These are phyloP conservation scores for Hydrotaea diabolus DNA, from an alignment of 2,888 invertebrate genomes.

Conservation along the genomic window DNA sequence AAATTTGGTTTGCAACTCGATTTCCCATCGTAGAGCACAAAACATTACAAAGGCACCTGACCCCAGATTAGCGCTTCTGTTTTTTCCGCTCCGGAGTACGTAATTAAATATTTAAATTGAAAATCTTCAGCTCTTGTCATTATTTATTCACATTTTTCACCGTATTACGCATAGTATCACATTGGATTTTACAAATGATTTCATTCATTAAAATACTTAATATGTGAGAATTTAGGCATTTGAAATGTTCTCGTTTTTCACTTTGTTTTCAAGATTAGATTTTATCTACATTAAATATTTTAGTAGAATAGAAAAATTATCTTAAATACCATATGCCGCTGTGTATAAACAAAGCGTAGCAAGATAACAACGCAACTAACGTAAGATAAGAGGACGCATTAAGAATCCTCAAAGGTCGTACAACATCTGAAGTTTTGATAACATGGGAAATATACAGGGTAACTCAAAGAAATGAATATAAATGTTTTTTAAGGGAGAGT, in stretches of 20 bases:
- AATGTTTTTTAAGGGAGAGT: too few species aligned
- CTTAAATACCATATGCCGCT: constrained; percentile 45
- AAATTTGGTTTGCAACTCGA: too few species aligned
- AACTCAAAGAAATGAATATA: too few species aligned
- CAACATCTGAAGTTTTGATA: background rate
- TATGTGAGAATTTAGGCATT: constrained; percentile 10
- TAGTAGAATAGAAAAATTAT: constrained; percentile 29
- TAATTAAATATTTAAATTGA: constrained; percentile 8
- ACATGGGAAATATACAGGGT: too few species aligned
- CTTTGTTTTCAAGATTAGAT: constrained; percentile 22
- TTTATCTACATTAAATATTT: constrained; percentile 33
- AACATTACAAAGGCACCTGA: constrained; percentile 26
- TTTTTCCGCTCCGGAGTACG: constrained; percentile 9
- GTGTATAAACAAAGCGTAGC: constrained; percentile 51
- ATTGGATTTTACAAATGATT: constrained; percentile 52
- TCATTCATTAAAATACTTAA: constrained; percentile 68
- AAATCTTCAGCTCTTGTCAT: constrained; percentile 8
- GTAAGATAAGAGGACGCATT: background rate
- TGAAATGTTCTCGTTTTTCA: background rate
- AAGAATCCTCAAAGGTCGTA: constrained; percentile 22
- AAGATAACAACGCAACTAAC: constrained; percentile 18
- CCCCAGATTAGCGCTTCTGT: constrained; percentile 62
- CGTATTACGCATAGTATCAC: constrained; percentile 75
- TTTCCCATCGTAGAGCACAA: background rate
- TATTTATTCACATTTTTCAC: constrained; percentile 73